Base-by-base conservation (phyloP, 2,797 vertebrate genomes). In the Oreortyx pictus region DNA sequence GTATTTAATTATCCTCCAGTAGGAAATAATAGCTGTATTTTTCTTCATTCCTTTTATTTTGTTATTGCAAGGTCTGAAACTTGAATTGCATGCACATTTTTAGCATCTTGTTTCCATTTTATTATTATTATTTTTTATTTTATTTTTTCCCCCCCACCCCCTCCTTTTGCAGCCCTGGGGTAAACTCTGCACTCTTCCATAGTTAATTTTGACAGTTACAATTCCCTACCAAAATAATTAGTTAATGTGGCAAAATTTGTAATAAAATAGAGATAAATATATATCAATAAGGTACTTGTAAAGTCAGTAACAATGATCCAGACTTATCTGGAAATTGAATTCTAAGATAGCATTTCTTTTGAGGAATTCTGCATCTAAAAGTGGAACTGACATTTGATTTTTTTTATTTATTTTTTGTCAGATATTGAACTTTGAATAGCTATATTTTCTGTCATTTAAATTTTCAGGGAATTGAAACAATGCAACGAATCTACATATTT, bases 241-340 rank as follows among this genome's bases (percentile, higher is more conserved):
- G 95, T 89, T 78, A 95, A 88, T 90, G 79, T 92, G 85, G 90
- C 59, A 96, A 97, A 96, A 66, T 94, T 79, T 86, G 68, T 93
- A 97, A 97, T 97, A 97, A 97, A 97, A 81, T 89, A 96, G 82
- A 85, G 97, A 97, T 95, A 97, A 97, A 97, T 29, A 97, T 97
- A 95, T 97, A 97, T 97, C 97, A 97, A 97, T 94, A 97, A 97
- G 92, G 75, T 89, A 92, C 84, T 75, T 89, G 79, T 95, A 95
- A 96, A 94, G 95, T 97, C 97, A 95, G 97, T 97, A 97, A 23
- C 81, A 97, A 97, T 88, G 97, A 98, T 97, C 81, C 79, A 74
- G 25, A 77, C 91, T 67, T 90, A 79, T 86, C 79, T 85, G 93
- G 84, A 95, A 97, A 97, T 96, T 92, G 95, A 95, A 97, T 96